Percentiles rank a stretch among this genome's conserved stretches.
Conservation (phyloP, 1,140 invertebrate species). For the Lysiphlebus fabarum region DNA sequence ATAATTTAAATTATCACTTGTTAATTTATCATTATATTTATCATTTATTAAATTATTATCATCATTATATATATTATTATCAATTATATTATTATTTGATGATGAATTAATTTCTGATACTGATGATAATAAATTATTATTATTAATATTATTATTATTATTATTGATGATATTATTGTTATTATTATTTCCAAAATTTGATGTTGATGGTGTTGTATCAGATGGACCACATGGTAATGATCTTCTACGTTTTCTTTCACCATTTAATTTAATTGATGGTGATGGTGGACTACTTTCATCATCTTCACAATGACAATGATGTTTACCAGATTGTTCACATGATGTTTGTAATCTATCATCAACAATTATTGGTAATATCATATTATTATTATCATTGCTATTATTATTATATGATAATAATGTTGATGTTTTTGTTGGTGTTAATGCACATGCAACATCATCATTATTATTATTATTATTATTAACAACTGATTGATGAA, state of each 20-base stretch:
- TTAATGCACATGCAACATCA: slow-evolving; percentile 44
- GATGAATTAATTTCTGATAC: slow-evolving; percentile 15
- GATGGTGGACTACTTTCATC: slow-evolving; percentile 51
- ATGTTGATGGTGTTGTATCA: slow-evolving; percentile 20
- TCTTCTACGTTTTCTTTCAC: slow-evolving; percentile 49
- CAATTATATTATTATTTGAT: slow-evolving; percentile 2
- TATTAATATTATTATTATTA: slow-evolving; percentile 23
- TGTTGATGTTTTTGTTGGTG: slow-evolving; percentile 27
- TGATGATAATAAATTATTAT: slow-evolving; percentile 34
- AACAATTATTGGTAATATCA: slow-evolving; percentile 53
- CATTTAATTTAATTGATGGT: slow-evolving; percentile 39
- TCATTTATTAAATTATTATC: not conserved
- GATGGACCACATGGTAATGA: slow-evolving; percentile 48
- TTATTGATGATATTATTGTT: slow-evolving; percentile 32
- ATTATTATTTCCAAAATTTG: not conserved
- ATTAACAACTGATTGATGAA: slow-evolving; percentile 47
- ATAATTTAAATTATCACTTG: slow-evolving; percentile 19
- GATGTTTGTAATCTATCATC: slow-evolving; percentile 69
- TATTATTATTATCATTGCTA: slow-evolving; percentile 7
- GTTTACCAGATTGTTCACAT: slow-evolving; percentile 70
- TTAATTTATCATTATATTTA: slow-evolving; percentile 9
- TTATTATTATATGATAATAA: too few species aligned
- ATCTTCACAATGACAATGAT: slow-evolving; percentile 64
- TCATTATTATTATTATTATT: slow-evolving; percentile 41
- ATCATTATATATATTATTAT: slow-evolving; percentile 19